phyloP scores from a whole-genome alignment of 2,797 vertebrate genomes.

The Erethizon dorsatum region DNA sequence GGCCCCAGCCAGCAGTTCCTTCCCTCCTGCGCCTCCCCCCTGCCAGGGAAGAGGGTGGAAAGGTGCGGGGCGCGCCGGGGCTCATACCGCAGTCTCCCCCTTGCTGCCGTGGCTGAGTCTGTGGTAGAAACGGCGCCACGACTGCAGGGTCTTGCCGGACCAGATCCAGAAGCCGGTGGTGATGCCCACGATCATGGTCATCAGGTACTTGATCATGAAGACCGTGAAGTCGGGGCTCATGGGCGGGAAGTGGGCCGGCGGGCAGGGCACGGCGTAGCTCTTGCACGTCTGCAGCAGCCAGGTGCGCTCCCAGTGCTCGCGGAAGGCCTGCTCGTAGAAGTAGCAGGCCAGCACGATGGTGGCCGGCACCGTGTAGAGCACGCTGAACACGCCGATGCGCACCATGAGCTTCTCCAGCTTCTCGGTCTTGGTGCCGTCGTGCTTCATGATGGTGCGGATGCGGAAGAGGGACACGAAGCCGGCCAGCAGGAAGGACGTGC shows the following conservation, averaged over 20 bases:
- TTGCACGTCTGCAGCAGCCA: slow-evolving; percentile 96
- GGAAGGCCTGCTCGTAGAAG: slow-evolving; percentile 99
- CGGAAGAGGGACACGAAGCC: slow-evolving; percentile 99
- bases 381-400: slow-evolving; percentile 98
- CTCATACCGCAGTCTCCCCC: slow-evolving; percentile 98
- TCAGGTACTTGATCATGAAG: slow-evolving; percentile 97
- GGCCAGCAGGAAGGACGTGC: slow-evolving; percentile 99
- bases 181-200: slow-evolving; percentile 97
- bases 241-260: slow-evolving; percentile 90
- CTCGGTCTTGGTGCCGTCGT: slow-evolving; percentile 98
- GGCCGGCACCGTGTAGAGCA: slow-evolving; percentile 98
- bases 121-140: slow-evolving; percentile 95
- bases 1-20: not conserved
- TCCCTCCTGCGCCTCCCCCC: not conserved
- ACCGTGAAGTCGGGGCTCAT: slow-evolving; percentile 95
- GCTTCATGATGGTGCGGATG: slow-evolving; percentile 99
- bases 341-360: slow-evolving; percentile 99
- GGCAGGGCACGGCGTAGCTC: slow-evolving; percentile 94
- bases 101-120: slow-evolving; percentile 96
- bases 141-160: slow-evolving; percentile 96
- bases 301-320: slow-evolving; percentile 98
- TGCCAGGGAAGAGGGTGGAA: not conserved
- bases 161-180: slow-evolving; percentile 98
- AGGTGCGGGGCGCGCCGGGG: not conserved
- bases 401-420: slow-evolving; percentile 99